Evolutionary conservation across 2,888 invertebrate species (phyloP).

Genomic region (Aplocera efformata): DNA sequence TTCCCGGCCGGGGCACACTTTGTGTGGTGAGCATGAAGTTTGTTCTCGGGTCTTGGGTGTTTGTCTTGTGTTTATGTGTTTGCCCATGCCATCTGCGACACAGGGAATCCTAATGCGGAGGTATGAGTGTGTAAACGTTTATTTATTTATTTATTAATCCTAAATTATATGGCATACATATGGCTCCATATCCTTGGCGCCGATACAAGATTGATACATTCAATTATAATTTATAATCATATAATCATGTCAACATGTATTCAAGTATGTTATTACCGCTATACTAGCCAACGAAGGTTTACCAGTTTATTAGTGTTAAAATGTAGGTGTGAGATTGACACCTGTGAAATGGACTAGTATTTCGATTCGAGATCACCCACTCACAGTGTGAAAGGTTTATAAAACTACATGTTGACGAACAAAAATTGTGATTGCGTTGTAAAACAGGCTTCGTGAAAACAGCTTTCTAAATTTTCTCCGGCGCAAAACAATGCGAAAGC

Average conservation of each 20-base stretch:
- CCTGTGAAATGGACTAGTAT: slow-evolving; percentile 37
- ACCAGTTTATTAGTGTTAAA: slow-evolving; percentile 33
- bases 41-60: no score
- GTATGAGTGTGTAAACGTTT: no score
- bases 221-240: slow-evolving; percentile 40
- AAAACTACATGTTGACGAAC: slow-evolving; percentile 13
- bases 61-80: no score
- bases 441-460: slow-evolving; percentile 13
- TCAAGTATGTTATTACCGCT: slow-evolving; percentile 32
- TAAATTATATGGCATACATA: slow-evolving; percentile 28
- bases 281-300: slow-evolving; percentile 32
- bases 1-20: no score
- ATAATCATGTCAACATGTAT: slow-evolving; percentile 43
- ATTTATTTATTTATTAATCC: slow-evolving; percentile 23
- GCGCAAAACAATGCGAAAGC: slow-evolving; percentile 5
- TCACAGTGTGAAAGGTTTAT: slow-evolving; percentile 25
- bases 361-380: slow-evolving; percentile 35
- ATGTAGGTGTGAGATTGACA: slow-evolving; percentile 42
- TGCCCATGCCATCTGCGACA: no score
- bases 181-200: slow-evolving; percentile 35
- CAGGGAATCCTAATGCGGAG: no score
- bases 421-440: slow-evolving; percentile 7
- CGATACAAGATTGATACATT: slow-evolving; percentile 36
- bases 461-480: slow-evolving; percentile 24
- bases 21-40: no score